Conservation (phyloP, 2,888 invertebrate genomes). For the Sphaerophoria rueppellii region DNA sequence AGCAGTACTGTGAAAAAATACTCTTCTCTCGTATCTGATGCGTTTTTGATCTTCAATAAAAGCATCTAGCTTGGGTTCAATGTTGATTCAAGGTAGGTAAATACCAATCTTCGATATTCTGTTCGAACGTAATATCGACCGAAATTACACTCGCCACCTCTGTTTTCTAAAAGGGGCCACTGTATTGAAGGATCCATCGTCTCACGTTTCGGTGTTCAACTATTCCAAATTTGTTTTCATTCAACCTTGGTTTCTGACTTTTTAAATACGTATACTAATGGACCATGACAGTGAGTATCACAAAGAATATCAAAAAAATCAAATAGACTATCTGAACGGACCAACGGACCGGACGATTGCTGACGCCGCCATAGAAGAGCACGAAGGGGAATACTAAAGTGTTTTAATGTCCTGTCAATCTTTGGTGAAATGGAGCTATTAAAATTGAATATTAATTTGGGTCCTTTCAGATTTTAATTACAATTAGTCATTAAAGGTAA, state of each 20-base stretch:
- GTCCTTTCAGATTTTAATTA: slow-evolving; percentile 55
- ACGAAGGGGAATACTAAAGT: slow-evolving; percentile 2
- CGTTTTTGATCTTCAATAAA: no score
- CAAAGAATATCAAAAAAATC: no score
- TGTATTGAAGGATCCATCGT: no score
- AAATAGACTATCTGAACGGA: not conserved
- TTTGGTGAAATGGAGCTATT: slow-evolving; percentile 54
- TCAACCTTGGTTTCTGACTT: no score
- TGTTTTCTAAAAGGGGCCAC: no score
- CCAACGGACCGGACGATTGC: not conserved
- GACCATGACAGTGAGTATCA: no score
- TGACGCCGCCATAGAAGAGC: not conserved
- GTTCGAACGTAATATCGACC: slow-evolving; percentile 11
- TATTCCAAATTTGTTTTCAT: no score
- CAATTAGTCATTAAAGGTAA: slow-evolving; percentile 64
- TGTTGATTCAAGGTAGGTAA: no score
- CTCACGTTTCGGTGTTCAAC: no score
- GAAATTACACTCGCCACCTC: slow-evolving; percentile 21
- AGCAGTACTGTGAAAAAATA: not conserved
- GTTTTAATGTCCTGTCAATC: slow-evolving; percentile 64
- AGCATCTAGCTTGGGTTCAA: no score
- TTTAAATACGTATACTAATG: no score
- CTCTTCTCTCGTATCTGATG: no score
- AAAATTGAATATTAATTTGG: slow-evolving; percentile 69
- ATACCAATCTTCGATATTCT: not conserved